A percentile compares a stretch with the other conserved stretches of the same genome.
phyloP scores from a whole-genome alignment of 2,113 vertebrate species.

The Rhinolophus sinicus region DNA sequence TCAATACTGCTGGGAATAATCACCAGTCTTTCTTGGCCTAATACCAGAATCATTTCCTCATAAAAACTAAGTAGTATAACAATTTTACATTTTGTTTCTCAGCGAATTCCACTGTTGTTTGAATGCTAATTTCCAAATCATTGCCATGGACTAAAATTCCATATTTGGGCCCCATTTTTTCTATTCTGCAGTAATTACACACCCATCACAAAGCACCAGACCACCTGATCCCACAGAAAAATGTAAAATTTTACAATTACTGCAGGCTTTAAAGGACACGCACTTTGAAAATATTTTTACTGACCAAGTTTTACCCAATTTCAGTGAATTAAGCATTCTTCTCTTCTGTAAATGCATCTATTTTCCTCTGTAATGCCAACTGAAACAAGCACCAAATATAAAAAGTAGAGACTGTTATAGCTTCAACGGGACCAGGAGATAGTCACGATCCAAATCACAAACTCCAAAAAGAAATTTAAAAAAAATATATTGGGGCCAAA shows the following conservation, averaged over 20 bases:
- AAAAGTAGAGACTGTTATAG: not conserved
- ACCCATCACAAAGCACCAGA: not conserved
- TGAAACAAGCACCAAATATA: not conserved
- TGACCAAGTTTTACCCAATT: not conserved
- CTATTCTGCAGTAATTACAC: not conserved
- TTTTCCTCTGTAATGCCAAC: not conserved
- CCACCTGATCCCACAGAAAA: slow-evolving; percentile 23
- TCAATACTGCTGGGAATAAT: not conserved
- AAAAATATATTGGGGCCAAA: not conserved
- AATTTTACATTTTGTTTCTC: not conserved
- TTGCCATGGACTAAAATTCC: not conserved
- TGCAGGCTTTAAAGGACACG: not conserved
- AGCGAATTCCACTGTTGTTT: not conserved
- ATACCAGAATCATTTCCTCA: not conserved
- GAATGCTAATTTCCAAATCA: slow-evolving; percentile 7
- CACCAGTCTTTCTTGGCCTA: not conserved
- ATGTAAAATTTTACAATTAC: not conserved
- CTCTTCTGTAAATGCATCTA: not conserved
- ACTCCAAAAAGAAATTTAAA: not conserved
- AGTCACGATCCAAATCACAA: not conserved
- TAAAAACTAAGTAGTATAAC: not conserved
- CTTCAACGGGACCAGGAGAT: not conserved
- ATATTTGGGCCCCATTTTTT: not conserved
- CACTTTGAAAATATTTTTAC: not conserved
- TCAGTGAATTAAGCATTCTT: not conserved